Conservation (phyloP, 2,113 vertebrate species). For the Lanius ludovicianus region DNA sequence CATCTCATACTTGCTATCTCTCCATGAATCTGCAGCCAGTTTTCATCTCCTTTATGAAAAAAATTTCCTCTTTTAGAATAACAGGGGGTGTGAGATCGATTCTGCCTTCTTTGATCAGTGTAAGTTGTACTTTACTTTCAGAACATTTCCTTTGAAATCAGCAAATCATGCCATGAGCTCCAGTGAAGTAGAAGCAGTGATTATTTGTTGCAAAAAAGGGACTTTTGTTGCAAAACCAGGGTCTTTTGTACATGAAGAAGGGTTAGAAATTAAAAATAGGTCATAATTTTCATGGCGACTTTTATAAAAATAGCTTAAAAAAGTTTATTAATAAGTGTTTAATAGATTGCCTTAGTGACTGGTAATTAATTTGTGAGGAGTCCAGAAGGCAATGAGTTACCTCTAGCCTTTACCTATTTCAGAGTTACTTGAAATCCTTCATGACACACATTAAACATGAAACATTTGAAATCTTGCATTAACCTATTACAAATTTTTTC, state of each 20-base stretch:
- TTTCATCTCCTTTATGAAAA: neutral
- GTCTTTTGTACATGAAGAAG: neutral
- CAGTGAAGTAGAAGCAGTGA: neutral
- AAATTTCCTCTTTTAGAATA: neutral
- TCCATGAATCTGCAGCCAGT: neutral
- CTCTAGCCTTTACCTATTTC: neutral
- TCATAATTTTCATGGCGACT: neutral
- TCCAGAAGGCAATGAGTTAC: neutral
- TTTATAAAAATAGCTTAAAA: neutral
- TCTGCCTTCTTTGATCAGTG: neutral
- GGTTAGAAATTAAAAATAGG: neutral
- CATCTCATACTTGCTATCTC: neutral
- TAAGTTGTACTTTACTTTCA: neutral
- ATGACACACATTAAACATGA: neutral
- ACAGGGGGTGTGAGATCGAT: neutral
- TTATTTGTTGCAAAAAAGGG: neutral
- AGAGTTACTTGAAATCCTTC: neutral
- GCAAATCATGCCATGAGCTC: fast-evolving
- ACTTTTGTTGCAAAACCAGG: neutral
- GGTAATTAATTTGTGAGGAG: neutral
- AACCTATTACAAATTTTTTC: neutral
- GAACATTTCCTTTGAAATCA: neutral
- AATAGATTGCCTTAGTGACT: neutral
- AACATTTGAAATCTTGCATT: neutral
- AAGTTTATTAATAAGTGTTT: neutral